Evolutionary conservation across 2,888 invertebrate species (phyloP).

Genomic region (Drosophila kanekoi): DNA sequence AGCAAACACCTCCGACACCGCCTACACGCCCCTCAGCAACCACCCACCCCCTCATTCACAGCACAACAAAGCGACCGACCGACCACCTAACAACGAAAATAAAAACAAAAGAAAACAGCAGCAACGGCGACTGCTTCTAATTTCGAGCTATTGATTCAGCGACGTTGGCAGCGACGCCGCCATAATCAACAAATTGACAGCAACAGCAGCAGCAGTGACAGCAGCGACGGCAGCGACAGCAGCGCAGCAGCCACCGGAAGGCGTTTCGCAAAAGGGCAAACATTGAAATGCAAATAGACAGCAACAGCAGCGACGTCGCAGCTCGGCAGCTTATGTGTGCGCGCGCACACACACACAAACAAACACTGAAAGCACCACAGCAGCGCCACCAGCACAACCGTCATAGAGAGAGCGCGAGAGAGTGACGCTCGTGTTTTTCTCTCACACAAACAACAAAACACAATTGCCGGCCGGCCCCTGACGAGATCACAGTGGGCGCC

Average conservation of each 20-base stretch:
- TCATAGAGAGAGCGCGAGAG: conserved; percentile 10
- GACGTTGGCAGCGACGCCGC: conserved; percentile 22
- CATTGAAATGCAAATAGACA: conserved; percentile 58
- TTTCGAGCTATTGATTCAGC: conserved; percentile 74
- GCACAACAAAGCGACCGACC: conserved; percentile 26
- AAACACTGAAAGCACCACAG: too few species aligned
- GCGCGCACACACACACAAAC: conserved; percentile 14
- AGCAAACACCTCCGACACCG: conserved; percentile 47
- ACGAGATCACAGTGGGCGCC: conserved; percentile 32
- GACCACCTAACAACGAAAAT: conserved; percentile 40
- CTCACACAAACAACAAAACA: conserved; percentile 18
- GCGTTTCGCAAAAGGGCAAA: conserved; percentile 71
- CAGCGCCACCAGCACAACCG: too few species aligned
- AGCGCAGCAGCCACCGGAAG: conserved; percentile 61
- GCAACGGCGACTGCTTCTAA: conserved; percentile 60
- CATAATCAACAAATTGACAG: conserved; percentile 52
- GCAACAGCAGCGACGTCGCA: conserved; percentile 21
- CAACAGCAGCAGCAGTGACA: conserved; percentile 14
- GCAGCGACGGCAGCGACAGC: conserved; percentile 29
- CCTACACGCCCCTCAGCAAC: conserved; percentile 17
- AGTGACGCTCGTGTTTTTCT: background rate
- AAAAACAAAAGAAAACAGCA: conserved; percentile 33
- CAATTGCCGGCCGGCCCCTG: conserved; percentile 56
- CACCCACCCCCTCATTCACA: conserved; percentile 9
- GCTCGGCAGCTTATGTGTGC: conserved; percentile 25